phyloP scores from a whole-genome alignment of 2,113 vertebrate genomes.

The Ceratotherium simum region DNA sequence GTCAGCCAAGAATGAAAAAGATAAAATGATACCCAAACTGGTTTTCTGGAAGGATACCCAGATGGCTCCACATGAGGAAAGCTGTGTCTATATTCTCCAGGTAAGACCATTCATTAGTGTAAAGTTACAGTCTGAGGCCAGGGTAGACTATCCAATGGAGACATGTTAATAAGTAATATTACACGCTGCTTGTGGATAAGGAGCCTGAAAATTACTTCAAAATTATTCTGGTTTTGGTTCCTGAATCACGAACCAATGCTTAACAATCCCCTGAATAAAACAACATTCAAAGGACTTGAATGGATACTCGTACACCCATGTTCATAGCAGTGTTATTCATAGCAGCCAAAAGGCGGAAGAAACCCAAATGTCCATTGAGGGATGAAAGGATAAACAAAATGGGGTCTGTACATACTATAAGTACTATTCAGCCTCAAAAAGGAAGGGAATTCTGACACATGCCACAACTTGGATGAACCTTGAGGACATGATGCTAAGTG shows the following conservation, averaged over 20 bases:
- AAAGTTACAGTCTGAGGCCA: background rate
- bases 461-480: background rate
- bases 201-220: background rate
- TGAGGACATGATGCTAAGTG: background rate
- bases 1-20: conserved; percentile 42
- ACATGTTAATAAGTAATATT: background rate
- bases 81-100: background rate
- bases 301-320: background rate
- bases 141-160: background rate
- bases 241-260: background rate
- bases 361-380: background rate
- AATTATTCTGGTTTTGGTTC: background rate
- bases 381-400: background rate
- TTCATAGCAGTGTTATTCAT: background rate
- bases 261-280: background rate
- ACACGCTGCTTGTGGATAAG: background rate
- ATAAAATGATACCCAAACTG: background rate
- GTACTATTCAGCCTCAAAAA: background rate
- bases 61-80: background rate
- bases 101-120: background rate
- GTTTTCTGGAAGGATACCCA: background rate
- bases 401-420: background rate
- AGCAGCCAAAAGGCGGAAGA: background rate
- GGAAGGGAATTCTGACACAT: background rate
- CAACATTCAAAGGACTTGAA: background rate